phyloP scores from a whole-genome alignment of 2,888 invertebrate species.

The Timema cristinae region DNA sequence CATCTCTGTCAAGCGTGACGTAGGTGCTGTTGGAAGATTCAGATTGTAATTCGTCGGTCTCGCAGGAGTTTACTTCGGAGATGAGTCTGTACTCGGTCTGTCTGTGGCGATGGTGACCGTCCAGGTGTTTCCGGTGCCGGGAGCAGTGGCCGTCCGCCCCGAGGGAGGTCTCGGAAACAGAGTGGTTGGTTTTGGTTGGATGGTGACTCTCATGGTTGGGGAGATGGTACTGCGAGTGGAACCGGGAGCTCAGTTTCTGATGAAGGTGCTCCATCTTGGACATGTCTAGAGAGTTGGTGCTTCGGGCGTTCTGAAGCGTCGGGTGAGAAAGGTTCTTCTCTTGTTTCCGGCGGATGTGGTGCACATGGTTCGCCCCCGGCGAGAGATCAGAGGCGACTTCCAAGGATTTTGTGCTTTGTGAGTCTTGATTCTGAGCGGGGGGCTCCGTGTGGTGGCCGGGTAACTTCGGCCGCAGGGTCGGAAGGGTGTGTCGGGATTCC shows the following conservation, averaged over 20 bases:
- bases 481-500: conserved; percentile 41
- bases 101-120: conserved; percentile 13
- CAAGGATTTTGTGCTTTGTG: conserved; percentile 45
- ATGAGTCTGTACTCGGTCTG: conserved; percentile 14
- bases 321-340: conserved; percentile 22
- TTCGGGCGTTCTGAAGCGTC: conserved; percentile 26
- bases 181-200: not conserved
- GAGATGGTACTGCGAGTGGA: conserved; percentile 18
- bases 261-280: conserved; percentile 15
- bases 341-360: conserved; percentile 46
- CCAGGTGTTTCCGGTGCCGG: conserved; percentile 18
- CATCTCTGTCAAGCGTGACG: conserved; percentile 41
- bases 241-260: conserved; percentile 10
- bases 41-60: conserved; percentile 19
- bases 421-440: conserved; percentile 38
- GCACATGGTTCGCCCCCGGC: conserved; percentile 48
- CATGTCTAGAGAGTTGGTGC: conserved; percentile 29
- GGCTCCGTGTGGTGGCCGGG: conserved; percentile 31
- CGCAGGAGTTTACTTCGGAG: conserved; percentile 12
- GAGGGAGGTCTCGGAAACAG: conserved; percentile 12
- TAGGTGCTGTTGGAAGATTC: conserved; percentile 18
- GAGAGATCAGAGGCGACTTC: conserved; percentile 51
- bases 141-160: conserved; percentile 6
- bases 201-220: not conserved
- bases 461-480: conserved; percentile 37